Conservation (phyloP, 2,113 vertebrate genomes). For the Macquaria australasica region DNA sequence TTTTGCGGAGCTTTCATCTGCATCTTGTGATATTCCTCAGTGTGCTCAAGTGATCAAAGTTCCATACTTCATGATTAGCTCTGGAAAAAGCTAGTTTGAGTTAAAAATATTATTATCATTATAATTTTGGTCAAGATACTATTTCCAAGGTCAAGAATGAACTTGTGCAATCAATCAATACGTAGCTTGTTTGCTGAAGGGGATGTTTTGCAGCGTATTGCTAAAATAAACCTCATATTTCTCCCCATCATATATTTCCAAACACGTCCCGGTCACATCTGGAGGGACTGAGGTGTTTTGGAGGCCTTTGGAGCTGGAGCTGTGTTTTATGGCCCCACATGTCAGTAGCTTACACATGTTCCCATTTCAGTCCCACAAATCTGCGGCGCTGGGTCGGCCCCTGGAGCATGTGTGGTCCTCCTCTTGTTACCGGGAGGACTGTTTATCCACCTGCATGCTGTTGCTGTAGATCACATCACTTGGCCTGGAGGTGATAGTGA, state of each 20-base stretch:
- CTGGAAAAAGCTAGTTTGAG: not conserved
- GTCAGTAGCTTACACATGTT: constrained; percentile 45
- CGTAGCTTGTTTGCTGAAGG: not conserved
- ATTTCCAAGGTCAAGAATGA: not conserved
- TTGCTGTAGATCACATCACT: constrained; percentile 44
- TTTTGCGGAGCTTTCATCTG: not conserved
- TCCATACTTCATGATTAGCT: not conserved
- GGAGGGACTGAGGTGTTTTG: constrained; percentile 15
- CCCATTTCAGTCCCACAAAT: constrained; percentile 50
- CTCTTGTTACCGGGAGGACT: constrained; percentile 26
- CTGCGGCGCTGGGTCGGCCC: constrained; percentile 16
- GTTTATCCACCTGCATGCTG: constrained; percentile 64
- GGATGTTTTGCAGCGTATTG: not conserved
- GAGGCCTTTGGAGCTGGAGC: constrained; percentile 14
- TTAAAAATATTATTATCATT: no score
- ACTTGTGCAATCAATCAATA: not conserved
- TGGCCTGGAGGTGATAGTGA: constrained; percentile 35
- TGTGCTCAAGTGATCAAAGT: not conserved
- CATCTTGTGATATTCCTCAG: not conserved
- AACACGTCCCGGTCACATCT: constrained; percentile 42
- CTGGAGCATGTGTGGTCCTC: constrained; percentile 63
- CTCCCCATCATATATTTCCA: not conserved
- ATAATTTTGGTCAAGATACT: not conserved
- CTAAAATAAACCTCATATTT: constrained; percentile 12
- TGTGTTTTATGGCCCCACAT: constrained; percentile 47